Evolutionary conservation across 2,888 invertebrate species (phyloP).

Genomic region (Monoplex corrugatus): DNA sequence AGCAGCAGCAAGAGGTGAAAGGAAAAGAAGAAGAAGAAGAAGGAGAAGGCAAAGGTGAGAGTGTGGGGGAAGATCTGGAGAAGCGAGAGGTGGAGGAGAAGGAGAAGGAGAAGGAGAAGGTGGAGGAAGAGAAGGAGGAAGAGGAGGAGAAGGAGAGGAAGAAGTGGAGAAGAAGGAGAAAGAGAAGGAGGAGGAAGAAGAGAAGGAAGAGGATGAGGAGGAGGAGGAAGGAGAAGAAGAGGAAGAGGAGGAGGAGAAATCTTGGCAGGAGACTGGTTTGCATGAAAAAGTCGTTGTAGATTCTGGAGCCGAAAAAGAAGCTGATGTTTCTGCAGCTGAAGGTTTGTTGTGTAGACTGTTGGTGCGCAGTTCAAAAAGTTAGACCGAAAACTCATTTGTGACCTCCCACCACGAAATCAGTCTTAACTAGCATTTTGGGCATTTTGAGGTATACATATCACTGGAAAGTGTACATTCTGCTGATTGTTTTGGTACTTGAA

Average conservation of each 20-base stretch:
- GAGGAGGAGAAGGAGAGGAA: background rate
- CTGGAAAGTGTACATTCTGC: no score
- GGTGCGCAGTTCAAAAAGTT: no score
- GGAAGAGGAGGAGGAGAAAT: conserved; percentile 15
- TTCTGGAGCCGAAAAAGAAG: no score
- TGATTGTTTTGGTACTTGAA: no score
- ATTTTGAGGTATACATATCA: no score
- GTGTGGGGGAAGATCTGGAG: background rate
- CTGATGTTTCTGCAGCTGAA: no score
- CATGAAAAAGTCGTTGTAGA: no score
- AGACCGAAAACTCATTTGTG: no score
- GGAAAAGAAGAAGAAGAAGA: background rate
- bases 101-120: background rate
- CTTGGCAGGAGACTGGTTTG: conserved; percentile 11
- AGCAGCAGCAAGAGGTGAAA: background rate
- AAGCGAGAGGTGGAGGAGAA: background rate
- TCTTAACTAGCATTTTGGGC: no score
- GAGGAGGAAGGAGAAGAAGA: background rate
- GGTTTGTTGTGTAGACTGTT: no score
- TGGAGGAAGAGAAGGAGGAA: background rate
- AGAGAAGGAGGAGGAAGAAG: background rate
- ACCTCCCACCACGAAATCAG: no score
- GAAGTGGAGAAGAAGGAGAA: background rate
- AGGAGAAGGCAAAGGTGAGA: background rate
- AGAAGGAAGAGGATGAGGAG: background rate